Evolutionary conservation across 2,888 invertebrate species (phyloP), one percentile per base, ranked within the genome.

Genomic region (Agrochola circellaris): DNA sequence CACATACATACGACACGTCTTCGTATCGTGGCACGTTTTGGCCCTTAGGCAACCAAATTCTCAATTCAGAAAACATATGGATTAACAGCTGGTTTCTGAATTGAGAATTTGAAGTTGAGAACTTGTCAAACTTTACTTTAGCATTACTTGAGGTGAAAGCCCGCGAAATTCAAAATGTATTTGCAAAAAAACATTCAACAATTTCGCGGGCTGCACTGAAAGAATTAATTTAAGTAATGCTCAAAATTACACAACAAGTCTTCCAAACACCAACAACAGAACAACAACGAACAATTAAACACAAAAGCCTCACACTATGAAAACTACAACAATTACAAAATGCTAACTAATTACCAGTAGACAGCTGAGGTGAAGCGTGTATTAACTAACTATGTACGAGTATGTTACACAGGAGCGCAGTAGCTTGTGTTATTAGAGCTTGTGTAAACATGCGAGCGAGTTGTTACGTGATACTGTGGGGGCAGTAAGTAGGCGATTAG

Each of bases 391-490:
- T 69, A 26, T 64, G 71, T 79, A 23, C 26, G 48, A 51, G 51
- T n/a, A 20, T 20, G 68, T 38, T 56, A 1, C 54, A n/a, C n/a
- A n/a, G 34, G n/a, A 68, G 34, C 17, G 51, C 20, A 56, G 56
- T 7, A 56, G 71, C 67, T 45, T 26, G 17, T 67, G 79, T 76
- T 83, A 79, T 85, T 83, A 79, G 77, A 56, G 73, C 61, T 4
- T 3, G 56, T 68, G 75, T 71, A 81, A 81, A 85, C 85, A 79
- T 54, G 77, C 66, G 62, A 76, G 62, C 69, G 23, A 76, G 77
- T 79, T 81, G 85, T 85, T 68, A 77, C 77, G 61, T n/a, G 77
- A 38, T 34, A 42, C 23, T 11, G 64, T 61, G 1, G 71, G 81
- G 85, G 70, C 76, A 73, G 15, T 15, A 67, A 34, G 54, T 5